Evolutionary conservation across 2,797 vertebrate genomes (phyloP).

Genomic region (Tinamus major): DNA sequence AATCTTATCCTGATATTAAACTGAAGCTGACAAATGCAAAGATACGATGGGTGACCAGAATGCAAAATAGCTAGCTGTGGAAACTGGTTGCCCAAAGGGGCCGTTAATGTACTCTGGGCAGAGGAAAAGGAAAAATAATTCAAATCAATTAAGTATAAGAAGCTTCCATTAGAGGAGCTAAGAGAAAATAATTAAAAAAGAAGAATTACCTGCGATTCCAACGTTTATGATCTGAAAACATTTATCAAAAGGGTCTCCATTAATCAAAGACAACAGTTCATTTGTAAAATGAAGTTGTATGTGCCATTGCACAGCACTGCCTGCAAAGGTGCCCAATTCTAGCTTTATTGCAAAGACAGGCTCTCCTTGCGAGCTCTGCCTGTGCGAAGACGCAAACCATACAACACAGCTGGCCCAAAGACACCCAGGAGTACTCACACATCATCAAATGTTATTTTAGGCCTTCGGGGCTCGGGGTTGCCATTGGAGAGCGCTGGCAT

Average conservation of each 20-base stretch:
- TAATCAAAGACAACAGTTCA: conserved; percentile 52
- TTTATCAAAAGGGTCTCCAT: conserved; percentile 54
- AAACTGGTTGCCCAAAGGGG: conserved; percentile 45
- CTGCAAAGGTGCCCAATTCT: background rate
- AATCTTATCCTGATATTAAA: conserved; percentile 26
- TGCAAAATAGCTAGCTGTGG: conserved; percentile 27
- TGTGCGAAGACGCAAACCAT: background rate
- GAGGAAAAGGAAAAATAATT: conserved; percentile 40
- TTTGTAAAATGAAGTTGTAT: conserved; percentile 54
- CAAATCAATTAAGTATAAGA: conserved; percentile 33
- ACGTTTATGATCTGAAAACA: conserved; percentile 52
- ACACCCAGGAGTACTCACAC: conserved; percentile 82
- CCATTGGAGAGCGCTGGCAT: conserved; percentile 81
- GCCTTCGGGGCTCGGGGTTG: conserved; percentile 85
- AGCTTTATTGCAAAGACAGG: background rate
- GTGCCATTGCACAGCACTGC: conserved; percentile 24
- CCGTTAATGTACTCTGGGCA: conserved; percentile 53
- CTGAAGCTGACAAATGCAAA: conserved; percentile 33
- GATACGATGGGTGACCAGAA: conserved; percentile 36
- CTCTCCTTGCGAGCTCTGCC: background rate
- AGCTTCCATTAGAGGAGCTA: conserved; percentile 28
- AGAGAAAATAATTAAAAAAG: background rate
- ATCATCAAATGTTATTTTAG: conserved; percentile 92
- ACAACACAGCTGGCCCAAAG: background rate
- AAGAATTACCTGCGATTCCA: conserved; percentile 15